Conservation (phyloP, 2,888 invertebrate genomes). For the Torymus tubicola region DNA sequence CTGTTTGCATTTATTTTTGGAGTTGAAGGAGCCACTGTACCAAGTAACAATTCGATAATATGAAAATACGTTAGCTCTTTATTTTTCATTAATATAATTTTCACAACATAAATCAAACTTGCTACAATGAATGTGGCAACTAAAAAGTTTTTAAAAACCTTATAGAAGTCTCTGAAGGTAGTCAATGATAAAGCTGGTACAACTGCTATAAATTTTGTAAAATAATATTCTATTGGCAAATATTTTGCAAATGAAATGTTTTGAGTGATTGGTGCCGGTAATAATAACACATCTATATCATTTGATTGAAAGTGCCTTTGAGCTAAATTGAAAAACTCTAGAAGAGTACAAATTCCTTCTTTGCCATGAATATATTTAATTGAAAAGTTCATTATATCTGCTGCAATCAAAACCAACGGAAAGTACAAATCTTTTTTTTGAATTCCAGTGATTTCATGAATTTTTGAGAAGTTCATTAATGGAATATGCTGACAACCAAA, state of each 20-base stretch:
- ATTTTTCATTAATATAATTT: background rate
- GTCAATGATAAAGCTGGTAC: background rate
- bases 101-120: background rate
- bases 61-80: background rate
- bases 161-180: background rate
- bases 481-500: conserved; percentile 9
- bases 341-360: background rate
- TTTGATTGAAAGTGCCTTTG: background rate
- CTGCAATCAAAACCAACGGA: background rate
- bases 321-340: background rate
- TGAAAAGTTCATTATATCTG: conserved; percentile 20
- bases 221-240: background rate
- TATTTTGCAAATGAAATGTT: background rate
- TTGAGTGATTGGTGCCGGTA: background rate
- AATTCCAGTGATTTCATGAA: background rate
- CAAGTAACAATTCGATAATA: conserved; percentile 4
- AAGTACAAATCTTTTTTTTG: background rate
- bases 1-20: background rate
- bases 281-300: background rate
- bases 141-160: background rate
- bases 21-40: background rate
- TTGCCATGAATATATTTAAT: background rate
- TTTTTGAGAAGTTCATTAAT: conserved; percentile 1
- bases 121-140: background rate
- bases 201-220: conserved; percentile 4